Base-by-base conservation (phyloP, 2,113 vertebrate species). In the Agapornis roseicollis region DNA sequence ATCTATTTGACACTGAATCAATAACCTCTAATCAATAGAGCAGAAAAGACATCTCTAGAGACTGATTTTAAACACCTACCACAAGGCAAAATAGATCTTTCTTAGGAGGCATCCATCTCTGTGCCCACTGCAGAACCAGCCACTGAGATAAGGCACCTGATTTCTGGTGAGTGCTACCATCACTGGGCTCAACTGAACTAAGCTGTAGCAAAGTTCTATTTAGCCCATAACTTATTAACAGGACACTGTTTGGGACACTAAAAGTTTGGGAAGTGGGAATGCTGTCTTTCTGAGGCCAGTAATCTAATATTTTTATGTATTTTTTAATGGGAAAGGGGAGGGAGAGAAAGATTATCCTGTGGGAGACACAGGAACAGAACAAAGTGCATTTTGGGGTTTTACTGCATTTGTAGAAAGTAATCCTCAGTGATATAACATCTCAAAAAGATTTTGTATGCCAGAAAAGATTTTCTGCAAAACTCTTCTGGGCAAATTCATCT, bases 401-500 rank as follows among this genome's bases (percentile, higher is more conserved):
- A 39, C 56, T 85, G 29, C 7, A 18, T 56, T 39, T 82, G 29
- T 29, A 58, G 42, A 84, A 73, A 91, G 61, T 5, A 88, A 61
- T 60, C 39, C 19, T 85, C 52, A 16, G 37, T 50, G 37, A 88
- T 80, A 46, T 31, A 94, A 89, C 18, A 92, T 42, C 25, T 74
- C 76, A 78, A 56, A 91, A 90, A 63, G 29, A 56, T 90, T 89
- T 64, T 81, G 41, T 56, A 83, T 53, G 39, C 44, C 29, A 39
- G 42, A 77, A 72, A 81, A 89, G 66, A 81, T 72, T 92, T 95
- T 94, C 83, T 0, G 2, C 35, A 4, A 61, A 76, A 77, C 56
- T 89, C 66, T 88, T 69, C 85, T 83, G 47, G 80, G 89, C 24
- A 86, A 95, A 94, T 97, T 95, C 94, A 95, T 91, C 86, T 87